These are phyloP conservation scores for Chrysotoxum bicinctum DNA, from an alignment of 2,888 invertebrate species.

Conservation along the genomic window DNA sequence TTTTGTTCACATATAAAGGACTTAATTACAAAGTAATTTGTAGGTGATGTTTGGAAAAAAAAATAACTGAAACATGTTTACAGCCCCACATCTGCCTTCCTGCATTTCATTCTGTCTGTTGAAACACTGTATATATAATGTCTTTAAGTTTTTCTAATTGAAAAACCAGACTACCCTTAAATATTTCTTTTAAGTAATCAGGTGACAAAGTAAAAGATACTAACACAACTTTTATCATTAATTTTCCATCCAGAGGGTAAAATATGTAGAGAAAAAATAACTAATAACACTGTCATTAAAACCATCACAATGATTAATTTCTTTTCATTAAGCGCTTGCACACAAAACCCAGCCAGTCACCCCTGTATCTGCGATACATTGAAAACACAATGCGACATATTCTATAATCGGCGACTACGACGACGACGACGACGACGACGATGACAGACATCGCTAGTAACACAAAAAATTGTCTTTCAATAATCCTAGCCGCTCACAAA, in stretches of 20 bases:
- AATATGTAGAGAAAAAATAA: neutral
- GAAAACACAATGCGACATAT: constrained; percentile 12
- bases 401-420: constrained; percentile 28
- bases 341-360: constrained; percentile 20
- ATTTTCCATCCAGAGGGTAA: neutral
- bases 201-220: constrained; percentile 16
- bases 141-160: constrained; percentile 19
- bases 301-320: constrained; percentile 70
- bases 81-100: neutral
- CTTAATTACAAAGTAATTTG: constrained; percentile 1
- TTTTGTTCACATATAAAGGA: neutral
- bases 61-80: neutral
- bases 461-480: constrained; percentile 71
- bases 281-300: constrained; percentile 67
- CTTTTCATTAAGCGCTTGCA: constrained; percentile 66
- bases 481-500: constrained; percentile 63
- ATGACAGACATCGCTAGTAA: constrained; percentile 52
- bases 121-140: no score
- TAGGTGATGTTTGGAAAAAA: neutral
- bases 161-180: constrained; percentile 3
- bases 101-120: no score
- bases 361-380: neutral
- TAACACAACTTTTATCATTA: constrained; percentile 40
- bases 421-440: neutral
- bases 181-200: constrained; percentile 23